Base-by-base conservation (phyloP, 1,140 invertebrate species). In the Drosophila equinoxialis region DNA sequence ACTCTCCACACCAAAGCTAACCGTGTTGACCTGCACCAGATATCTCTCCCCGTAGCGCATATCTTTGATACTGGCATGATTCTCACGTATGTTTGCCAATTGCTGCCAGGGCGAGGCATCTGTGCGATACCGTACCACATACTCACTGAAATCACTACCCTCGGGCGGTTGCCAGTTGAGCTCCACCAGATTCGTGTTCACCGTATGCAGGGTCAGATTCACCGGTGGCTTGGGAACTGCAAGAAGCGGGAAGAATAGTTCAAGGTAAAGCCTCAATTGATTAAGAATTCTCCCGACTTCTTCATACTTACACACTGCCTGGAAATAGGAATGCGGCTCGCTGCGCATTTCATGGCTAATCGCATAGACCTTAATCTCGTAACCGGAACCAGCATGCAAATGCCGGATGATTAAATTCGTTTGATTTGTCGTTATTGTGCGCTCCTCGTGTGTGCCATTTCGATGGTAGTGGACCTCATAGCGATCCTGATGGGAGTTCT, bases 31-130 rank as follows among this genome's bases (percentile, higher is more conserved):
- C 93, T 97, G 95, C 74, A 98, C 96, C 2, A 95, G 94, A 90
- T 98, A 98, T 33, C 94, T 94, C 92, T 98, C 97, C 42, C 97
- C 97, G 20, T 97, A 95, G n/a, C 95, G 96, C 94, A 98, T 96
- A 85, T 98, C 96, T 48, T 95, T 94, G 13, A 98, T 95, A 93
- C 97, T 96, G 0, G 96, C 96, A 86, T 96, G 95, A 17, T 93
- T 94, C 6, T 92, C 84, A 62, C 93, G 94, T 10, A 96, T 94
- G 58, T 94, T 94, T 2, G 94, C 94, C 6, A 96, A 90, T 78
- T 94, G 94, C 1, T 94, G 93, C 95, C 95, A 96, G 35, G 94
- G 93, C 6, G 94, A 93, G 79, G 95, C 95, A 39, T 95, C 95
- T 0, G 96, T 97, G 39, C 95, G 94, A 93, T 96, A 97, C 45